phyloP scores from a whole-genome alignment of 2,888 invertebrate species.

The Drosophila infuscata region DNA sequence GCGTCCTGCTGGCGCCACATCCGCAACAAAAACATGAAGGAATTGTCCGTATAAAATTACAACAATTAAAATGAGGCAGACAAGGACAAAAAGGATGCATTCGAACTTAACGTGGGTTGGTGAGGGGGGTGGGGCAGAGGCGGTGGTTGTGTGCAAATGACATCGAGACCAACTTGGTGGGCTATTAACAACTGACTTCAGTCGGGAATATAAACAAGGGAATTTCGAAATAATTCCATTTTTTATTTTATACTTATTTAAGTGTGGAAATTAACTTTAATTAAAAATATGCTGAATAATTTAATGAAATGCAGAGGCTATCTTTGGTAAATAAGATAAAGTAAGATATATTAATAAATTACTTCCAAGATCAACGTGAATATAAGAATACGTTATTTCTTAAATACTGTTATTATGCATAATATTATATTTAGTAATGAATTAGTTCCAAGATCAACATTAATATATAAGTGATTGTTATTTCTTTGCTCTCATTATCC shows the following conservation, averaged over 20 bases:
- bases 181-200: slow-evolving; percentile 28
- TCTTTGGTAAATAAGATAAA: not conserved
- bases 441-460: not conserved
- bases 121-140: no score
- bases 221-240: not conserved
- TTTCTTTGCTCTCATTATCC: not conserved
- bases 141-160: slow-evolving; percentile 46
- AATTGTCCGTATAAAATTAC: slow-evolving; percentile 56
- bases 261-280: not conserved
- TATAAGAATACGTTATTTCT: not conserved
- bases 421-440: not conserved
- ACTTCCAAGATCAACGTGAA: not conserved
- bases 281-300: not conserved
- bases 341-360: not conserved
- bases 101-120: not conserved
- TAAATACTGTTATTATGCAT: not conserved
- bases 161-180: slow-evolving; percentile 39
- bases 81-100: slow-evolving; percentile 26
- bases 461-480: not conserved
- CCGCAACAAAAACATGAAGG: slow-evolving; percentile 31
- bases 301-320: not conserved
- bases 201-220: slow-evolving; percentile 22
- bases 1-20: slow-evolving; percentile 68
- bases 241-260: not conserved
- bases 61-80: slow-evolving; percentile 71